Conservation (phyloP, 2,888 invertebrate genomes). For the Stramonita haemastoma region DNA sequence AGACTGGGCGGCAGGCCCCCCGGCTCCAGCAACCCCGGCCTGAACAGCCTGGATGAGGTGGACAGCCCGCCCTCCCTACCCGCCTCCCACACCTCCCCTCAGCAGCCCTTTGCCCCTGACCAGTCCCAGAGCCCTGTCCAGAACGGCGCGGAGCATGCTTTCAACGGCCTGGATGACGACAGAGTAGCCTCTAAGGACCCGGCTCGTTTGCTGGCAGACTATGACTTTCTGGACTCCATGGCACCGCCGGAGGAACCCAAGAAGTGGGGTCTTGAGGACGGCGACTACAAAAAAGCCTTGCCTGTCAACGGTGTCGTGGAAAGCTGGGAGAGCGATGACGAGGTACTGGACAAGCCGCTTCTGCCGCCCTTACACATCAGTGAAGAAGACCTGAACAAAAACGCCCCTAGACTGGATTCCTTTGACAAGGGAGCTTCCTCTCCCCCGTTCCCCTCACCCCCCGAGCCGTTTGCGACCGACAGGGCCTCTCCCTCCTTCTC, state of each 20-base stretch:
- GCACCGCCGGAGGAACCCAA: background rate
- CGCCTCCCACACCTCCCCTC: background rate
- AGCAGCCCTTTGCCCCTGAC: background rate
- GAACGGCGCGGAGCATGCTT: background rate
- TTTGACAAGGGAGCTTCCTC: background rate
- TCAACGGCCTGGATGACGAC: background rate
- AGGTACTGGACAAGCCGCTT: constrained; percentile 14
- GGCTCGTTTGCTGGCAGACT: background rate
- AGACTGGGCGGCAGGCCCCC: background rate
- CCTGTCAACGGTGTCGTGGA: constrained; percentile 35
- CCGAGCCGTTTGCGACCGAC: background rate
- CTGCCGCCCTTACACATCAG: constrained; percentile 40
- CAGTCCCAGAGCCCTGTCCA: background rate
- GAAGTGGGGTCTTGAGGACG: background rate
- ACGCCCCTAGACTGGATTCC: constrained; percentile 3
- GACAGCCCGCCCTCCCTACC: background rate
- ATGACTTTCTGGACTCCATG: background rate
- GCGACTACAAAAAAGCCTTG: background rate
- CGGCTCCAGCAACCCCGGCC: background rate
- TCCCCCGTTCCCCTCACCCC: background rate
- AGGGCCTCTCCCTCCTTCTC: background rate
- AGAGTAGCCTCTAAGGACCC: background rate
- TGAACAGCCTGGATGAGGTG: background rate
- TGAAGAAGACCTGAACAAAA: constrained; percentile 40
- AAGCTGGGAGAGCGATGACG: constrained; percentile 35